Base-by-base conservation (phyloP, 2,888 invertebrate genomes). In the Diadromus collaris region DNA sequence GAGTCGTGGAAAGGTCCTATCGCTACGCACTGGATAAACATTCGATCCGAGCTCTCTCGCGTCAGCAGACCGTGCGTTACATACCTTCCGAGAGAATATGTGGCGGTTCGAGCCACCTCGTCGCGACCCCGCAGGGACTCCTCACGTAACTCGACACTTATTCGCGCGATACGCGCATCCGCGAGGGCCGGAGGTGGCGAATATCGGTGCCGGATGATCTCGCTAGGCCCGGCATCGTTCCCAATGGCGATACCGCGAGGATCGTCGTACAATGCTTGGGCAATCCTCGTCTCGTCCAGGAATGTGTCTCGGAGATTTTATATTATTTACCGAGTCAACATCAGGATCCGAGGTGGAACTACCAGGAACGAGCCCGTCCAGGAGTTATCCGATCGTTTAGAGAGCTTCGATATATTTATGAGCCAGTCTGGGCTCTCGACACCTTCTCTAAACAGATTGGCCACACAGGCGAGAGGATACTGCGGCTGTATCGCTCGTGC, bases 361-460 rank as follows among this genome's bases (percentile, higher is more conserved):
- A 58, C 19, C 19, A 41, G 74, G 54, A 67, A 67, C n/a, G n/a
- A n/a, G n/a, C n/a, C n/a, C n/a, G n/a, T n/a, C n/a, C n/a, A n/a
- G 46, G 38, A 51, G 65, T 74, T 78, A 74, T 78, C 78, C 51
- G 74, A 78, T 73, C 73, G 69, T 78, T 69, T 48, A 21, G 46
- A 58, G 21, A 64, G 41, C 38, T 58, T 65, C 60, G 38, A 56
- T 56, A 6, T 9, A 48, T 19, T 9, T 48, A 61, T 41, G 70
- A 65, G 44, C 19, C 34, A 34, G 13, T 46, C 34, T 16, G 34
- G 41, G 10, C 48, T 64, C 70, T 75, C 61, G 78, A 67, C 70
- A 71, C 75, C 67, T 75, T 73, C 68, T 56, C 51, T 51, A 38
- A 75, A 67, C 51, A 67, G 60, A 70, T 74, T 29, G 70, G 70